Base-by-base conservation (phyloP, 2,113 vertebrate genomes). In the Nymphicus hollandicus region DNA sequence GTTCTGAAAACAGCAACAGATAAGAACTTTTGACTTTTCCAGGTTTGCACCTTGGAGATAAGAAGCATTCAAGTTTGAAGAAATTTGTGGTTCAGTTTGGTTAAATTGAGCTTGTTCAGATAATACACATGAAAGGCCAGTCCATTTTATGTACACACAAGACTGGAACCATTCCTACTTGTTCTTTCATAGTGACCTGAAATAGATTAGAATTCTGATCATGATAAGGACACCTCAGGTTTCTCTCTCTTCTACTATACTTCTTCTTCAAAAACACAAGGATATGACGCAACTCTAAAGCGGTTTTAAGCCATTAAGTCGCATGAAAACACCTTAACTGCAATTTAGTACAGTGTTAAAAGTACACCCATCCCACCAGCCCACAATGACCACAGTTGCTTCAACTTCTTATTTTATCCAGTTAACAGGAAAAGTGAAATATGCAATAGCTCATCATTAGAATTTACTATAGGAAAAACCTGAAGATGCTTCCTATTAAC, bases 401-500 rank as follows among this genome's bases (percentile, higher is more conserved):
- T 87, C 92, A 95, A 84, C 83, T 92, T 56, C 88, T 86, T 92
- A 68, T 89, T 79, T 88, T 56, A 95, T 10, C 39, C 91, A 81
- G 69, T 71, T 96, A 88, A 79, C 39, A 92, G 58, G 58, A 71
- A 71, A 89, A 94, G 88, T 88, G 90, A 94, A 94, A 94, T 61
- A 86, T 28, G 90, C 80, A 85, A 87, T 71, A 92, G 83, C 80
- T 95, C 83, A 93, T 96, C 86, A 87, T 91, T 94, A 96, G 53
- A 65, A 61, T 93, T 79, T 69, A 84, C 92, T 94, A 91, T 56
- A 94, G 80, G 86, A 93, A 96, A 86, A 91, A 72, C 69, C 81
- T 96, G 91, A 93, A 85, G 93, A 90, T 91, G 88, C 88, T 95
- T 96, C 64, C 81, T 87, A 96, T 93, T 96, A 96, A 91, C 83